A percentile compares a stretch with the other conserved stretches of the same genome.
Conservation (phyloP, 2,797 vertebrate species). For the Molossus alvarezi region DNA sequence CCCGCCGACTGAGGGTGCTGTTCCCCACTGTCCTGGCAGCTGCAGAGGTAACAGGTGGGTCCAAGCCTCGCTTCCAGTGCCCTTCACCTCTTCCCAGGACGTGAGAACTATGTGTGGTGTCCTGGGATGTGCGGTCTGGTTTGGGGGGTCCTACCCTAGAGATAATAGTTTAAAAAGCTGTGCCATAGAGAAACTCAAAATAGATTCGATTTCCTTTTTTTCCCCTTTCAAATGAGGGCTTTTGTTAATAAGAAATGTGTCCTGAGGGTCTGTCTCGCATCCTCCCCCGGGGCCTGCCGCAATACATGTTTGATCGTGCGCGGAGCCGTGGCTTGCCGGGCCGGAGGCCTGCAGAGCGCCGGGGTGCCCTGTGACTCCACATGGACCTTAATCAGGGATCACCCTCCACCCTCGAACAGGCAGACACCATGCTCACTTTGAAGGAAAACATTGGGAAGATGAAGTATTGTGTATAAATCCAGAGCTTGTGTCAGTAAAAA, state of each 20-base stretch:
- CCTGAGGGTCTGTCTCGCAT: conserved; percentile 56
- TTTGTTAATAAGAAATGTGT: conserved; percentile 76
- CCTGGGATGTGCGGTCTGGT: too few species aligned
- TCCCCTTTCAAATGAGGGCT: conserved; percentile 75
- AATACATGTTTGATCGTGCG: conserved; percentile 79
- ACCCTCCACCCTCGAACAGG: conserved; percentile 56
- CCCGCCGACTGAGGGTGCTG: too few species aligned
- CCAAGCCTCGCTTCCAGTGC: too few species aligned
- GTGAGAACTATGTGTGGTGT: too few species aligned
- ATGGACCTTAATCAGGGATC: conserved; percentile 70
- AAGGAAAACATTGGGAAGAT: conserved; percentile 50
- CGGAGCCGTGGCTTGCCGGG: neutral
- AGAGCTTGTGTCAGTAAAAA: conserved; percentile 52
- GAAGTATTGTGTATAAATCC: conserved; percentile 56
- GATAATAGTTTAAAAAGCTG: conserved; percentile 58
- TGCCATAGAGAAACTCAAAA: conserved; percentile 57
- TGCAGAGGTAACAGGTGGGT: too few species aligned
- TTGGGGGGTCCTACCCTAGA: neutral
- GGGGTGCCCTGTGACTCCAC: conserved; percentile 60
- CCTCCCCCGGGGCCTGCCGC: neutral
- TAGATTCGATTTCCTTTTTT: conserved; percentile 12
- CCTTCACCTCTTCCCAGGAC: too few species aligned
- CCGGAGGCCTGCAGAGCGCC: conserved; percentile 18
- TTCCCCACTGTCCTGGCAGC: too few species aligned
- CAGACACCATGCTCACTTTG: conserved; percentile 68